Evolutionary conservation across 23 tunicate species (phyloP).

Genomic region (Halocynthia aurantium): DNA sequence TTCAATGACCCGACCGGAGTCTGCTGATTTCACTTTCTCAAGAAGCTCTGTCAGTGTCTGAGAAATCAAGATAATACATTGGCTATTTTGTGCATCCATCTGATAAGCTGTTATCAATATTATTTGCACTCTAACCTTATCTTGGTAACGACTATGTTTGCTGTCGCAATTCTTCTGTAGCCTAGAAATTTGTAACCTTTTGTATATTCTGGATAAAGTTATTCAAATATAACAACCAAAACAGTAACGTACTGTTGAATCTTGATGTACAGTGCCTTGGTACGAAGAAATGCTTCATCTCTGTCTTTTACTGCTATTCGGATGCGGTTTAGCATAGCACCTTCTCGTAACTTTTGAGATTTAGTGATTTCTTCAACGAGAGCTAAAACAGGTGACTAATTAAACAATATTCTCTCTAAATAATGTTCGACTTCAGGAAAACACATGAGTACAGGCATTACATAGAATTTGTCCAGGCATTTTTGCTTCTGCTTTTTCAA

Average conservation of each 20-base stretch:
- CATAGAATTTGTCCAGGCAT: no score
- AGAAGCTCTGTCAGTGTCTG: slow-evolving; percentile 17
- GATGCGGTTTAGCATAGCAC: slow-evolving; percentile 46
- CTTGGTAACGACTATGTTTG: no score
- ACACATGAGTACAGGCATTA: no score
- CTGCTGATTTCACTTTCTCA: slow-evolving; percentile 30
- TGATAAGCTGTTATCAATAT: neutral
- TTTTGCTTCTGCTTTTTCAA: no score
- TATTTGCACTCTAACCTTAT: neutral
- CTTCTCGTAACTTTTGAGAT: slow-evolving; percentile 71
- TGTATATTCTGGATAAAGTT: neutral
- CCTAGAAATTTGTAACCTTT: neutral
- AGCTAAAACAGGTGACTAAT: neutral
- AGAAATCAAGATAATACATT: neutral
- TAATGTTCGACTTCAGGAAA: no score
- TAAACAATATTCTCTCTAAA: no score
- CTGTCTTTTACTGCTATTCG: slow-evolving; percentile 59
- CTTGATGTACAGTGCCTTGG: slow-evolving; percentile 45
- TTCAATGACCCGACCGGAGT: slow-evolving; percentile 32
- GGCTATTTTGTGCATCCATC: neutral
- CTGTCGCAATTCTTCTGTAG: neutral
- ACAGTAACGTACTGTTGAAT: neutral
- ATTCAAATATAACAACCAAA: neutral
- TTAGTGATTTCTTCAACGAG: slow-evolving; percentile 55
- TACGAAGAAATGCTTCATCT: slow-evolving; percentile 72